Evolutionary conservation across 2,888 invertebrate species (phyloP), one percentile per base, ranked within the genome.

Genomic region (Eupithecia exiguata): DNA sequence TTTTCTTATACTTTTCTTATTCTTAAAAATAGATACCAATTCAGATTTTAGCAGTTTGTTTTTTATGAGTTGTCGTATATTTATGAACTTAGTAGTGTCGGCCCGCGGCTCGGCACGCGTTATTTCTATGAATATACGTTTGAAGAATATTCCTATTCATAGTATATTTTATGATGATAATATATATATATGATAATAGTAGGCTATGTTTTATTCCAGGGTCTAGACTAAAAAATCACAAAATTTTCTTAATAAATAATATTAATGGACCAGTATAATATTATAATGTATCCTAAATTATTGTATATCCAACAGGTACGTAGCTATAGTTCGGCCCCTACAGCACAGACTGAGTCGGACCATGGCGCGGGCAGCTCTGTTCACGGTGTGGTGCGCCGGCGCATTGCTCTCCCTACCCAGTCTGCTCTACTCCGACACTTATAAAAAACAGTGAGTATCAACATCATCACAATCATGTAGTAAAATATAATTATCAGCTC

Each of bases 321-420:
- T 98, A 87, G 98, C 98, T 0, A 98, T 99, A 85, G 97, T 98
- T 71, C 96, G 97, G 86, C 98, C 98, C 0, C 92, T 99, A 18
- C 96, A 97, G 81, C 97, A 97, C 62, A 95, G 98, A 78, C 96
- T 98, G 92, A 97, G 98, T 25, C 96, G 97, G 62, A 94, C 96
- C 25, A 96, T 96, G 65, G 98, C 98, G 0, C 95, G 97, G 67
- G 94, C 96, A 25, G 96, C 96, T 10, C 95, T 98, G 25, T 91
- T 95, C 53, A 93, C 96, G 14, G 98, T 98, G 74, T 98, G 98
- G 98, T 88, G 96, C 65, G 95, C 96, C 0, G 97, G 98, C 81
- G 95, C 96, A 75, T 85, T 96, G 16, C 93, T 98, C 36, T 97
- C 98, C 0, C 91, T 96, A 25, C 98, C 98, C 0, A 97, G 97